Conservation (phyloP, 1,140 invertebrate species). For the Sycobia sp. region DNA sequence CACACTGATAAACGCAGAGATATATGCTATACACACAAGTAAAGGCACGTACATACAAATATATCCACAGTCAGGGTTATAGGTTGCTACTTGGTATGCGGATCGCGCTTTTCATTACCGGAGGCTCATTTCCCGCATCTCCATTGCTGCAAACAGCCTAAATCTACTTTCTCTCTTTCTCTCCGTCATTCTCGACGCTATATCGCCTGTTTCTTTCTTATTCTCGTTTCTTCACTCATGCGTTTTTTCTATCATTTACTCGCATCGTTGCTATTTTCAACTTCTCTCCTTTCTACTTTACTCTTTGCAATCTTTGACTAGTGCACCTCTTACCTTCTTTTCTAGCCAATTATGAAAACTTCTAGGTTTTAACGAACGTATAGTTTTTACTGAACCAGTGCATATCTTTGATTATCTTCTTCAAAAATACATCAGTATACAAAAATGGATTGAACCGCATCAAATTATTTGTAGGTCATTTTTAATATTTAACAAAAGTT, state of each 20-base stretch:
- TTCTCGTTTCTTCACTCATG: constrained; percentile 24
- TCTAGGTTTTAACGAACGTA: too few relatives aligned
- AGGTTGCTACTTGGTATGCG: constrained; percentile 62
- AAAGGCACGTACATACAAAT: constrained; percentile 15
- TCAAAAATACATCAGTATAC: too few relatives aligned
- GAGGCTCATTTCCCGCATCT: constrained; percentile 56
- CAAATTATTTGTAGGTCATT: too few relatives aligned
- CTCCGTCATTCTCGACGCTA: too few relatives aligned
- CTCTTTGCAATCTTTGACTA: constrained; percentile 28
- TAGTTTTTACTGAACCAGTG: too few relatives aligned
- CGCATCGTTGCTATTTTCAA: background rate
- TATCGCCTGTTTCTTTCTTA: too few relatives aligned
- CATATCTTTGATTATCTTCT: too few relatives aligned
- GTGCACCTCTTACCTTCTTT: too few relatives aligned
- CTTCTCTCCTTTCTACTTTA: background rate
- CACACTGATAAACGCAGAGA: constrained; percentile 22
- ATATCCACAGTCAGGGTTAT: constrained; percentile 54
- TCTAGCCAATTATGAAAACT: too few relatives aligned
- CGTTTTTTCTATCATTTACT: constrained; percentile 32
- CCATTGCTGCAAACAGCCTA: constrained; percentile 59
- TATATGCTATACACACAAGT: constrained; percentile 47
- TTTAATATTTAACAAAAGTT: too few relatives aligned
- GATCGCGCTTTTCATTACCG: constrained; percentile 64
- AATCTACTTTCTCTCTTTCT: constrained; percentile 51
- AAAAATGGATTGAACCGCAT: too few relatives aligned